Percentiles rank a stretch among this genome's conserved stretches.
These are phyloP conservation scores for Hyles euphorbiae DNA, from an alignment of 1,140 invertebrate species.

Conservation along the genomic window DNA sequence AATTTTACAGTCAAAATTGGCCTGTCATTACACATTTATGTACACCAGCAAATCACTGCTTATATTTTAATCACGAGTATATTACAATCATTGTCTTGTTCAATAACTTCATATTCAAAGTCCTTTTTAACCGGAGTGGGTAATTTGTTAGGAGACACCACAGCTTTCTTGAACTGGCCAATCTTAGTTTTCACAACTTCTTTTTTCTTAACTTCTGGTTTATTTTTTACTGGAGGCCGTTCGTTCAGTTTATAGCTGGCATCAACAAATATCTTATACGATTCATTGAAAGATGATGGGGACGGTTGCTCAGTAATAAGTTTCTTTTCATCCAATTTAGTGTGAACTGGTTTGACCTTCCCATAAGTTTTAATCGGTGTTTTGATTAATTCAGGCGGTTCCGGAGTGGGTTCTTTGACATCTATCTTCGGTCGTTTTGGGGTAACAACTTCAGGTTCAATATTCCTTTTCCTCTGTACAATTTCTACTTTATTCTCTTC, in stretches of 20 bases:
- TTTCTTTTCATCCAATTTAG: slow-evolving; percentile 1
- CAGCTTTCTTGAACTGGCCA: slow-evolving; percentile 35
- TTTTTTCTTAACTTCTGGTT: slow-evolving; percentile 25
- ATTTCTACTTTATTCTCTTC: slow-evolving; percentile 15
- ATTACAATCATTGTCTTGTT: slow-evolving; percentile 59
- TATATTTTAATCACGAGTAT: slow-evolving; percentile 59
- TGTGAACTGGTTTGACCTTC: not conserved
- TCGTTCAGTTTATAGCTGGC: slow-evolving; percentile 19
- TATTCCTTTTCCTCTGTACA: not conserved
- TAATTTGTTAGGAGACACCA: too few relatives aligned
- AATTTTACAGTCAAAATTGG: not conserved
- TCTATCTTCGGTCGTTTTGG: too few relatives aligned
- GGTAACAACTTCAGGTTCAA: not conserved
- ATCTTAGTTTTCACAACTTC: slow-evolving; percentile 45
- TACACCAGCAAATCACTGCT: not conserved
- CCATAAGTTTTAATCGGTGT: not conserved
- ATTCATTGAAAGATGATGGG: slow-evolving; percentile 40
- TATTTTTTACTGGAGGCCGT: not conserved
- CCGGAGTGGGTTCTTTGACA: too few relatives aligned
- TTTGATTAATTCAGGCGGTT: not conserved
- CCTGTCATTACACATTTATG: slow-evolving; percentile 5
- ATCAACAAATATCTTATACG: slow-evolving; percentile 49
- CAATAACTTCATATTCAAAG: slow-evolving; percentile 53
- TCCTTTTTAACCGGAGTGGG: slow-evolving; percentile 17
- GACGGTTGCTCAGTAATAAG: not conserved